Conservation (phyloP, 2,797 vertebrate genomes). For the Scleropages formosus region DNA sequence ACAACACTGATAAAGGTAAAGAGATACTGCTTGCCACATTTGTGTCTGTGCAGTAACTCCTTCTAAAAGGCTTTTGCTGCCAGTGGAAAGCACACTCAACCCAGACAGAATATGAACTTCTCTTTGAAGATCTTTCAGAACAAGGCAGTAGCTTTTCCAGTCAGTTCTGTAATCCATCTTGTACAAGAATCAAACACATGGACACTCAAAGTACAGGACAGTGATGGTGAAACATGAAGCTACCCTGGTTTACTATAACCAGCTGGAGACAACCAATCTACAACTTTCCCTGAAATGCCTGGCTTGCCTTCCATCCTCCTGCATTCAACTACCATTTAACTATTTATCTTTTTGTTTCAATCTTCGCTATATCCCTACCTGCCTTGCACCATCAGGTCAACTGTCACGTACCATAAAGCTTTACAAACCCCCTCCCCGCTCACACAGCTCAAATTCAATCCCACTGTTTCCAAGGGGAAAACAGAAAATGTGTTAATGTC, state of each 20-base stretch:
- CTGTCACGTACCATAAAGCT: background rate
- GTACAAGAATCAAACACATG: background rate
- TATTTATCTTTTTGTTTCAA: background rate
- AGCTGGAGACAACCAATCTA: background rate
- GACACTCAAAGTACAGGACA: background rate
- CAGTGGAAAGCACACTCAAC: background rate
- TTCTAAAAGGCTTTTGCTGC: background rate
- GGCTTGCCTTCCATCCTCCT: constrained; percentile 8
- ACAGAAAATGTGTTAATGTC: background rate
- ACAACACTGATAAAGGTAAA: background rate
- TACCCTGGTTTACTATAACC: background rate
- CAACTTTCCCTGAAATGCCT: background rate
- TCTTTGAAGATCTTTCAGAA: background rate
- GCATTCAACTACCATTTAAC: background rate
- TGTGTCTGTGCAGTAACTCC: background rate
- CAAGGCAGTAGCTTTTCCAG: background rate
- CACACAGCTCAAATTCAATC: background rate
- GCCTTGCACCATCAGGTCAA: constrained; percentile 6
- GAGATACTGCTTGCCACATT: background rate
- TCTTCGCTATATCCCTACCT: constrained; percentile 8
- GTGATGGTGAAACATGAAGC: background rate
- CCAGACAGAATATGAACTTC: background rate
- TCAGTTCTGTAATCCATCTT: background rate
- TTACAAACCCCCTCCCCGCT: background rate
- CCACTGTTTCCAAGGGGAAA: background rate